Evolutionary conservation across 2,888 invertebrate species (phyloP).

Genomic region (Adelognathus sp.): DNA sequence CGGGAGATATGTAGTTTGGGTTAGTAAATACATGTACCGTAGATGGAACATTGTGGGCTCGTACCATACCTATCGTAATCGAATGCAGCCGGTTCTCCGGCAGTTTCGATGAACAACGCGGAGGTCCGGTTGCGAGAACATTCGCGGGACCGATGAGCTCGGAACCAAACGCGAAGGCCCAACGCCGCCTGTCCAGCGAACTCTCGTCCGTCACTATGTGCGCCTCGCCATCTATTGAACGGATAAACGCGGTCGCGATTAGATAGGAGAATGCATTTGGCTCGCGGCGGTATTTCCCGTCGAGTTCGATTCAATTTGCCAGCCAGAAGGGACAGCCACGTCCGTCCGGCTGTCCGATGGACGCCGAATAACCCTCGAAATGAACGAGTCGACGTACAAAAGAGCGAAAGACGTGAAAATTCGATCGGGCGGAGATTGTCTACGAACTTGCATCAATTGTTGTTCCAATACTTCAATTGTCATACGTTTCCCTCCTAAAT

Average conservation of each 20-base stretch:
- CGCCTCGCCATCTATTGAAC: slow-evolving; percentile 59
- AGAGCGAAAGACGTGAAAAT: background rate
- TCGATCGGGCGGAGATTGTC: background rate
- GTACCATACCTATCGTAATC: slow-evolving; percentile 1
- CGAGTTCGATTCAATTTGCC: slow-evolving; percentile 73
- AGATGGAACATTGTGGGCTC: background rate
- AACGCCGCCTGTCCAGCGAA: slow-evolving; percentile 2
- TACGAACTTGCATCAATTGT: background rate
- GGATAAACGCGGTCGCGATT: slow-evolving; percentile 71
- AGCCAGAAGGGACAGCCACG: slow-evolving; percentile 59
- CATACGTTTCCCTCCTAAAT: too few relatives aligned
- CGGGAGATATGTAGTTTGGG: background rate
- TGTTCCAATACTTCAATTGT: background rate
- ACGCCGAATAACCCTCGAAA: slow-evolving; percentile 27
- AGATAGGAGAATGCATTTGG: slow-evolving; percentile 69
- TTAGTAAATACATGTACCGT: background rate
- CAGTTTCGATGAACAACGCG: slow-evolving; percentile 17
- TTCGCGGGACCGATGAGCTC: background rate
- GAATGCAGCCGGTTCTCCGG: background rate
- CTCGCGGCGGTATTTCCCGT: slow-evolving; percentile 67
- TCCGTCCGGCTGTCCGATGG: slow-evolving; percentile 50
- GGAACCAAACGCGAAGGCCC: background rate
- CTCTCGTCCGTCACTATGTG: slow-evolving; percentile 20
- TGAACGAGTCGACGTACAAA: background rate
- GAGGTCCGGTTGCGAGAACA: slow-evolving; percentile 10